Conservation (phyloP, 2,113 vertebrate genomes). For the Ondatra zibethicus region DNA sequence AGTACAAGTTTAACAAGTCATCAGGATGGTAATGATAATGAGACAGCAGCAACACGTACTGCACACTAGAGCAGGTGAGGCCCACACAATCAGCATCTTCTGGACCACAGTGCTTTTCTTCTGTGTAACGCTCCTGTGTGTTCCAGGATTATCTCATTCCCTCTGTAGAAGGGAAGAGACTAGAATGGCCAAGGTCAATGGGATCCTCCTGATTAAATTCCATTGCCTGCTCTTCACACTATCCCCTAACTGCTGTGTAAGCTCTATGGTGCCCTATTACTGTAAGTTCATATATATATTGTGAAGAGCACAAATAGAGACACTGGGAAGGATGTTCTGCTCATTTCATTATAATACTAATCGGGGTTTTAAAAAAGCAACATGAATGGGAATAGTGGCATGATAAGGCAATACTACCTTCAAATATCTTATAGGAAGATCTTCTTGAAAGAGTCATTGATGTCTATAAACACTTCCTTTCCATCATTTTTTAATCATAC, state of each 20-base stretch:
- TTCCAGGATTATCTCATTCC: not conserved
- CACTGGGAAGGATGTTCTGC: not conserved
- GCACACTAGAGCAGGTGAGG: not conserved
- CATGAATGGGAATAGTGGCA: not conserved
- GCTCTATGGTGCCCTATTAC: not conserved
- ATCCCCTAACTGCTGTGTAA: accelerated
- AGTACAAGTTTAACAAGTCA: not conserved
- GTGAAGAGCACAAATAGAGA: not conserved
- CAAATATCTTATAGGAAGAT: not conserved
- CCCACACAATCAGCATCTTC: not conserved
- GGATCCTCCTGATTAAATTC: not conserved
- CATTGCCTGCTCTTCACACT: not conserved
- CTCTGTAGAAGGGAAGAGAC: not conserved
- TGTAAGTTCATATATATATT: not conserved
- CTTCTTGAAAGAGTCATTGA: not conserved
- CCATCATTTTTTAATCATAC: not conserved
- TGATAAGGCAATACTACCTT: not conserved
- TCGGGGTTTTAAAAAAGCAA: not conserved
- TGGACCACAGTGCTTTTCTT: not conserved
- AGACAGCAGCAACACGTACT: not conserved
- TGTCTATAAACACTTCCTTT: not conserved
- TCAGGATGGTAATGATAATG: not conserved
- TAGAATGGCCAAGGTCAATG: not conserved
- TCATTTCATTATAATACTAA: not conserved
- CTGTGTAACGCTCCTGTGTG: not conserved